Evolutionary conservation across 2,888 invertebrate genomes (phyloP), one percentile per base, ranked within the genome.

Genomic region (Plebejus anna): DNA sequence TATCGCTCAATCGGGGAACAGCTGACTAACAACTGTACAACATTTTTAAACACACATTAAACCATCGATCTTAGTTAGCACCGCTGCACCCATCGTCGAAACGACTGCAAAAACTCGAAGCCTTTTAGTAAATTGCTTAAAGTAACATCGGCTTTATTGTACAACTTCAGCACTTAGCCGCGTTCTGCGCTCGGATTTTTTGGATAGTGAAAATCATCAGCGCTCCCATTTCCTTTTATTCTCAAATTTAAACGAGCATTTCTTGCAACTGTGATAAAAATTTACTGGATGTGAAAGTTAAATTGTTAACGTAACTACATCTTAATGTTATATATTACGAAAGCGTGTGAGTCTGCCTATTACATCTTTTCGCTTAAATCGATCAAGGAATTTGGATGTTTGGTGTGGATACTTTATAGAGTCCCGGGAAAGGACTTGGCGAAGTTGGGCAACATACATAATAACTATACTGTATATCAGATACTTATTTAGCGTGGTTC

Each of bases 11-110:
- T 55, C 73, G 42, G 4, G 22, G 28, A 73, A 13, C 73, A 73
- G 73, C 73, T 73, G 73, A 73, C 73, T 73, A 73, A 73, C 73
- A 73, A 47, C 22, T 51, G 47, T 73, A 73, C 73, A 73, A 73
- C 73, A 73, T 73, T 73, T 73, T 73, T 73, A 73, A 73, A 73
- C 73, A 73, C 73, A 73, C 73, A 73, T 73, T 73, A 73, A 55
- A 73, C 73, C 73, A 73, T 73, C 73, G 73, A 73, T 73, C 73
- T 73, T 73, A 73, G 73, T 73, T 73, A 73, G 73, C 73, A 55
- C 73, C 73, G 73, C 73, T 73, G 73, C 73, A 73, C 73, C 73
- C 73, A 73, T 73, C 32, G 73, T 28, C 28, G 32, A 73, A 73
- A 73, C 73, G 51, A 73, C 73, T 73, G 73, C 73, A 73, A 73